phyloP scores from a whole-genome alignment of 2,888 invertebrate species.

The Mesorhabditis sp. region DNA sequence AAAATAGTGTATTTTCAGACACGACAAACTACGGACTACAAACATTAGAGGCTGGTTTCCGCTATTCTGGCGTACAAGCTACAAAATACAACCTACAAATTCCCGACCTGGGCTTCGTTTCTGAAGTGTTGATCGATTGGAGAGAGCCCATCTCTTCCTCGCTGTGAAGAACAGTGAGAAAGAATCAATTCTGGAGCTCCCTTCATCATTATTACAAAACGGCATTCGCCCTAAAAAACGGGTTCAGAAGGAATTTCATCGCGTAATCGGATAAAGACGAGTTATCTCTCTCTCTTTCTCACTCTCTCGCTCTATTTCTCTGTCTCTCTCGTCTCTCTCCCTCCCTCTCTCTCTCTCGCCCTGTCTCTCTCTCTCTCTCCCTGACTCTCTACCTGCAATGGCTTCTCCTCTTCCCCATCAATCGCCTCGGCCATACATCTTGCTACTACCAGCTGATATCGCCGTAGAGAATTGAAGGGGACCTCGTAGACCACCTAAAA shows the following conservation, averaged over 20 bases:
- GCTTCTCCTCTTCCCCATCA: constrained; percentile 9
- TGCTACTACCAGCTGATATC: constrained; percentile 51
- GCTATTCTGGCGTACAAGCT: no score
- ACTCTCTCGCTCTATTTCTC: no score
- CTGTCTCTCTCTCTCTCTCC: no score
- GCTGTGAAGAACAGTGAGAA: constrained; percentile 35
- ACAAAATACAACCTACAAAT: no score
- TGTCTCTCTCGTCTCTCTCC: no score
- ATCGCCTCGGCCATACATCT: constrained; percentile 34
- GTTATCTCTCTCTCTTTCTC: no score
- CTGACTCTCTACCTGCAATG: not conserved
- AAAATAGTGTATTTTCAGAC: no score
- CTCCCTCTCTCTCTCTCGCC: no score
- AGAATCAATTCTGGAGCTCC: constrained; percentile 55
- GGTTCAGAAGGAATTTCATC: not conserved
- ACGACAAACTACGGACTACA: no score
- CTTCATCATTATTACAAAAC: constrained; percentile 52
- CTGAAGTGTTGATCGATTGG: constrained; percentile 46
- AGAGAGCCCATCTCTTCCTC: constrained; percentile 33
- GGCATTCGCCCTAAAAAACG: constrained; percentile 24
- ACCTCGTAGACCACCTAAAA: constrained; percentile 47
- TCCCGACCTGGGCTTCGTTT: no score
- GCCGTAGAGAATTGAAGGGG: constrained; percentile 54
- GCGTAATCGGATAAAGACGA: not conserved
- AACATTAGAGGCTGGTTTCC: no score